These are phyloP conservation scores for Orientallactaga bullata DNA, from an alignment of 2,113 vertebrate genomes.

Conservation along the genomic window DNA sequence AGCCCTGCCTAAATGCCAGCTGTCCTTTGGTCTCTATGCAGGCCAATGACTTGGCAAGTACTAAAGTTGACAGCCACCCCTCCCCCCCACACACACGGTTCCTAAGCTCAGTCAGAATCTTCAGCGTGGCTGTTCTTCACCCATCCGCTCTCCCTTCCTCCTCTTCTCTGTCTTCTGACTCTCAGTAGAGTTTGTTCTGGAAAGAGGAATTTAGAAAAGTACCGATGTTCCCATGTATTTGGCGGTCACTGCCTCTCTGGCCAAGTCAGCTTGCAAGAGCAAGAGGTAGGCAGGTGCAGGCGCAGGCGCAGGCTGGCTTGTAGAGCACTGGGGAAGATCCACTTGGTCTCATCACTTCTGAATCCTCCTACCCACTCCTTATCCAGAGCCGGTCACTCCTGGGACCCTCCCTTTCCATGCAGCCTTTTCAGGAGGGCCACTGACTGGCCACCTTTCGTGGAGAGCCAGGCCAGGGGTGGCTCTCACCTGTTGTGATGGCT, in stretches of 20 bases:
- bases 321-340: neutral
- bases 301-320: neutral
- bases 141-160: neutral
- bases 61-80: no score
- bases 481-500: no score
- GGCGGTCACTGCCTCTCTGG: neutral
- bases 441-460: neutral
- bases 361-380: neutral
- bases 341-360: neutral
- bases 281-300: rapidly evolving
- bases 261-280: neutral
- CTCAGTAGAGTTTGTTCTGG: neutral
- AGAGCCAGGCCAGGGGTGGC: neutral
- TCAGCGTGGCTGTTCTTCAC: neutral
- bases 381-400: neutral
- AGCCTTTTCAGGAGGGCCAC: neutral
- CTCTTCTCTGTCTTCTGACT: neutral
- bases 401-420: neutral
- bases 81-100: neutral
- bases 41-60: neutral
- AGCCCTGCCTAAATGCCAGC: neutral
- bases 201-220: neutral
- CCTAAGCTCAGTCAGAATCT: neutral
- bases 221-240: neutral
- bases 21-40: neutral